Conservation (phyloP, 2,113 vertebrate species). For the Malurus alboscapulatus region DNA sequence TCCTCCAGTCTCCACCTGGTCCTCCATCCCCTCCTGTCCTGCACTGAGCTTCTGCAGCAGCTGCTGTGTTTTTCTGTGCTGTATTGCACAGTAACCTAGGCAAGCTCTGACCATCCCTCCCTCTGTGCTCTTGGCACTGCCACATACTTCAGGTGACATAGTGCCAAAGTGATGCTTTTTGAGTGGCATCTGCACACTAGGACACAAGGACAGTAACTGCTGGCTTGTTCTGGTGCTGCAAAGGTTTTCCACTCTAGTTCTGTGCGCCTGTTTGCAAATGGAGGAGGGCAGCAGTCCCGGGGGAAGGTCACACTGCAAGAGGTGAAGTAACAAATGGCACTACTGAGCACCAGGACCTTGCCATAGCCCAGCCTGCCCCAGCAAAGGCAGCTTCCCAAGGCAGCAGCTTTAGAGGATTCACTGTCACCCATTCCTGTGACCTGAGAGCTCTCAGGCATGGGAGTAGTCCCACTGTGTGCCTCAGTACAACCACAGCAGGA, state of each 20-base stretch:
- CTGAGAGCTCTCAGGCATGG: not conserved
- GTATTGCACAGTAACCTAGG: not conserved
- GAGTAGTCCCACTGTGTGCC: not conserved
- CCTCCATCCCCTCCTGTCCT: not conserved
- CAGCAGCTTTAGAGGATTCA: not conserved
- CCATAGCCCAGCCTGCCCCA: not conserved
- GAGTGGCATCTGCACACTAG: not conserved
- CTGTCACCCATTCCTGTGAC: rapidly evolving
- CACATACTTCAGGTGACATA: not conserved
- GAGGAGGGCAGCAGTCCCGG: not conserved
- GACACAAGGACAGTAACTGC: not conserved
- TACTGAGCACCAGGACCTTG: not conserved
- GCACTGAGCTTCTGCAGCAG: not conserved
- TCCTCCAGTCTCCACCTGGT: not conserved
- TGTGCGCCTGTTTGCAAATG: not conserved
- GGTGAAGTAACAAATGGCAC: not conserved
- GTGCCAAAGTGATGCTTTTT: not conserved
- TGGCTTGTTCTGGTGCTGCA: not conserved
- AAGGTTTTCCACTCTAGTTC: not conserved
- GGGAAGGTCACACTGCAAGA: not conserved
- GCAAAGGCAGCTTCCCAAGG: not conserved
- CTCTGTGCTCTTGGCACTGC: not conserved
- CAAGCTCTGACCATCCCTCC: not conserved
- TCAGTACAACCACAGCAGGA: not conserved
- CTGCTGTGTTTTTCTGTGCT: not conserved